Conservation (phyloP, 1,140 invertebrate genomes). For the Aporrectodea caliginosa region DNA sequence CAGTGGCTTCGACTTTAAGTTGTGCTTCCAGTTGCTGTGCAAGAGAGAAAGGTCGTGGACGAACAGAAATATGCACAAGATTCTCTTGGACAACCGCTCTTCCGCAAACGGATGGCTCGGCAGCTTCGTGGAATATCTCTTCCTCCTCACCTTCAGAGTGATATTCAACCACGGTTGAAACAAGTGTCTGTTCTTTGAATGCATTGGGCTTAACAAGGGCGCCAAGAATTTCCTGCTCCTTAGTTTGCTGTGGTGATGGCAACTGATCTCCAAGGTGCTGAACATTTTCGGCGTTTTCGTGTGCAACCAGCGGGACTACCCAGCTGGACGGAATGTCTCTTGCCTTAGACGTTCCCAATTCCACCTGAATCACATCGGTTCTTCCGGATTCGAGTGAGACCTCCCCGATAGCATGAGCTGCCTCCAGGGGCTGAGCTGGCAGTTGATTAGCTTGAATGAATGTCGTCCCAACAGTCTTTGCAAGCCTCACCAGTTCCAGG, state of each 20-base stretch:
- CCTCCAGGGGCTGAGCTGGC: neutral
- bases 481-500: neutral
- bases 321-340: neutral
- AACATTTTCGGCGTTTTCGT: neutral
- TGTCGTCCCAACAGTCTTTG: neutral
- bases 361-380: neutral
- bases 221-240: neutral
- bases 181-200: neutral
- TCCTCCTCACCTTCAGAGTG: slow-evolving; percentile 26
- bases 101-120: neutral
- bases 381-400: neutral
- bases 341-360: neutral
- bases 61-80: neutral
- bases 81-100: neutral
- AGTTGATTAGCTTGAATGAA: neutral
- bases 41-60: neutral
- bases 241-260: neutral
- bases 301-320: neutral
- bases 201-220: neutral
- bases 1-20: neutral
- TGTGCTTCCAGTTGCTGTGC: too few species aligned
- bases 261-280: neutral
- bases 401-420: neutral
- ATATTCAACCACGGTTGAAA: neutral
- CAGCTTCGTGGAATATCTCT: slow-evolving; percentile 18